Conservation (phyloP, 37 sponge, comb jelly and placozoan genomes). For the Halisarca cf. caerulea region DNA sequence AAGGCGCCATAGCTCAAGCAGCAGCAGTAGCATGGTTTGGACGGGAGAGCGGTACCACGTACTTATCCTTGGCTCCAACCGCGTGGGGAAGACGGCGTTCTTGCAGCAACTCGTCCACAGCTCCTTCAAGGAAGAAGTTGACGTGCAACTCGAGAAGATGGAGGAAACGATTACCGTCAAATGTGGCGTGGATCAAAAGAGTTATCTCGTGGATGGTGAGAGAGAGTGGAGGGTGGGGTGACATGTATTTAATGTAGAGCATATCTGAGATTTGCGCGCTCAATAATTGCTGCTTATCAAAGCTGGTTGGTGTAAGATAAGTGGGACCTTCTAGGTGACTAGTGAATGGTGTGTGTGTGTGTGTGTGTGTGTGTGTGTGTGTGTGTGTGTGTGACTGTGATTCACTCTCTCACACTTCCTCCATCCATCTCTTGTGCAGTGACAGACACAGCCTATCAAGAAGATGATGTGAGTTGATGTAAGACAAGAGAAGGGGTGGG, state of each 20-base stretch:
- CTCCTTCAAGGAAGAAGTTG: constrained; percentile 28
- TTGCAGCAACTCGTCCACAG: background rate
- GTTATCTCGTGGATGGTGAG: background rate
- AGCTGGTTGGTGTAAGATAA: no score
- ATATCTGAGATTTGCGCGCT: no score
- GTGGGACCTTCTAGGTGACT: no score
- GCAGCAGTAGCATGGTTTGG: background rate
- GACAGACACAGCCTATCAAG: constrained; percentile 18
- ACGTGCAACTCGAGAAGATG: constrained; percentile 10
- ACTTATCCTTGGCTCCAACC: constrained; percentile 10
- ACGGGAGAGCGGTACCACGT: constrained; percentile 23
- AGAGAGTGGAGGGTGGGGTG: no score
- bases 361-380: no score
- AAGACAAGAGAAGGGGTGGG: no score
- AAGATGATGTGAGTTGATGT: constrained; percentile 28
- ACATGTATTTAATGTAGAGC: no score
- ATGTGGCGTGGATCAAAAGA: constrained; percentile 9
- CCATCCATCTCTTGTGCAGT: background rate
- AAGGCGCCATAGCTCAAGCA: no score
- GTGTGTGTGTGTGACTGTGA: no score
- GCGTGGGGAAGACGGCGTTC: constrained; percentile 22
- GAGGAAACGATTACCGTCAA: constrained; percentile 7
- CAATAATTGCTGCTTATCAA: no score
- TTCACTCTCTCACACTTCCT: background rate
- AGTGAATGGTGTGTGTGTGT: no score